Conservation (phyloP, 2,888 invertebrate genomes). For the Aspidiotus destructor region DNA sequence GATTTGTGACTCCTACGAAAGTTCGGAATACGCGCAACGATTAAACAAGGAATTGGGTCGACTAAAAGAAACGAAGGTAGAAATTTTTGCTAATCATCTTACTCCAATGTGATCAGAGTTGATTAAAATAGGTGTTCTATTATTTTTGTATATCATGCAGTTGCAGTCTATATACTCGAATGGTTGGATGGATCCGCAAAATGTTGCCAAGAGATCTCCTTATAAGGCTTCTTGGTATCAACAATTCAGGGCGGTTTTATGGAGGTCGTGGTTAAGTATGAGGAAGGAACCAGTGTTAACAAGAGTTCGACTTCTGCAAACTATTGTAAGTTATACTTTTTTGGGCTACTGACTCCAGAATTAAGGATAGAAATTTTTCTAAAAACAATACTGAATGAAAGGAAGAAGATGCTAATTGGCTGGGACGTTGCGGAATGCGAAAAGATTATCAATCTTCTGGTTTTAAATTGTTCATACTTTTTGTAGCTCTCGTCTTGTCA, state of each 20-base stretch:
- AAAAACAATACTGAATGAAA: neutral
- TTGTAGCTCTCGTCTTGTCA: too few relatives aligned
- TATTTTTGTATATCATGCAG: constrained; percentile 14
- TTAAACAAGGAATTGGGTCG: constrained; percentile 39
- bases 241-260: constrained; percentile 79
- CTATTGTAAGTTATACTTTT: constrained; percentile 56
- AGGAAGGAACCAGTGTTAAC: constrained; percentile 84
- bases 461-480: too few relatives aligned
- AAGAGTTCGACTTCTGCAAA: constrained; percentile 78
- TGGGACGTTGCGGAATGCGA: too few relatives aligned
- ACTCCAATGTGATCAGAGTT: too few relatives aligned
- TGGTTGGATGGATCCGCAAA: constrained; percentile 22
- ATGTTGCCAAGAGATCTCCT: constrained; percentile 43
- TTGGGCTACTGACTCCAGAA: neutral
- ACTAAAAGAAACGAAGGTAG: constrained; percentile 22
- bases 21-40: constrained; percentile 53
- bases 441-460: too few relatives aligned
- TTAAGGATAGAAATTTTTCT: neutral
- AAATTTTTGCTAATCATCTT: neutral
- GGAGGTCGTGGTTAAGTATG: constrained; percentile 81
- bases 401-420: too few relatives aligned
- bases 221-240: constrained; percentile 80
- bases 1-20: constrained; percentile 66
- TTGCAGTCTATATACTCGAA: constrained; percentile 21
- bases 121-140: neutral